A percentile compares a stretch with the other conserved stretches of the same genome.
phyloP scores from a whole-genome alignment of 2,888 invertebrate genomes.

The Herminia tarsipennalis region DNA sequence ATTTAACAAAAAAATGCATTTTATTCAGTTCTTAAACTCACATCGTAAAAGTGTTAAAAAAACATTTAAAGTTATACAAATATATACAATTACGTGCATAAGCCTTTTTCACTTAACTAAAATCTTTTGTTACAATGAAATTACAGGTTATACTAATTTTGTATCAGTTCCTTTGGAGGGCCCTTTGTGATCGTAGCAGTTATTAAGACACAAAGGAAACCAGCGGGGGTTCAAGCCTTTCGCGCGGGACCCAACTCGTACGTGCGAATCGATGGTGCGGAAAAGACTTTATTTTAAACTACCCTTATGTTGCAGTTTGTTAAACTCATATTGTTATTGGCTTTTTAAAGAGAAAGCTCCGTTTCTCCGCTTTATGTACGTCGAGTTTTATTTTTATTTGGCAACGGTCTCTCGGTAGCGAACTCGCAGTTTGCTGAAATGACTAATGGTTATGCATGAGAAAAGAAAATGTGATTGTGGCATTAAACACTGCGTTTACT shows the following conservation, averaged over 20 bases:
- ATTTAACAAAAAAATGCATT: no score
- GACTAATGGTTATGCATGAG: no score
- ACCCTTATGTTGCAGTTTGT: conserved; percentile 66
- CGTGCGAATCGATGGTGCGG: conserved; percentile 66
- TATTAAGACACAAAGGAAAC: conserved; percentile 67
- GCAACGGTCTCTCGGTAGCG: neutral
- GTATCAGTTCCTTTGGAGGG: conserved; percentile 68
- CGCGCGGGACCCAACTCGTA: conserved; percentile 42
- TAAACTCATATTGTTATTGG: conserved; percentile 73
- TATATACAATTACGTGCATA: neutral
- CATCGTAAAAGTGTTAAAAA: no score
- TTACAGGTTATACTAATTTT: conserved; percentile 63
- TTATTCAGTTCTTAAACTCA: no score
- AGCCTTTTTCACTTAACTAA: conserved; percentile 14
- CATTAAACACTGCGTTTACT: neutral
- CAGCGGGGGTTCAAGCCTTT: conserved; percentile 46
- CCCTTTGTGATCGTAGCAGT: conserved; percentile 62
- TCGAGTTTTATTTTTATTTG: conserved; percentile 26
- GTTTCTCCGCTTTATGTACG: conserved; percentile 32
- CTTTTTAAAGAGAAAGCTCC: conserved; percentile 50
- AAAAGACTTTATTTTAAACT: conserved; percentile 69
- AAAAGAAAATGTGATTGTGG: no score
- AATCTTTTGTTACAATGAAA: conserved; percentile 33
- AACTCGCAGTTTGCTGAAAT: no score
- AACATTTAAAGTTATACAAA: no score